Percentiles rank a stretch among this genome's conserved stretches.
These are phyloP conservation scores for Andrena cerasifolii DNA, from an alignment of 1,140 invertebrate species.

Conservation along the genomic window DNA sequence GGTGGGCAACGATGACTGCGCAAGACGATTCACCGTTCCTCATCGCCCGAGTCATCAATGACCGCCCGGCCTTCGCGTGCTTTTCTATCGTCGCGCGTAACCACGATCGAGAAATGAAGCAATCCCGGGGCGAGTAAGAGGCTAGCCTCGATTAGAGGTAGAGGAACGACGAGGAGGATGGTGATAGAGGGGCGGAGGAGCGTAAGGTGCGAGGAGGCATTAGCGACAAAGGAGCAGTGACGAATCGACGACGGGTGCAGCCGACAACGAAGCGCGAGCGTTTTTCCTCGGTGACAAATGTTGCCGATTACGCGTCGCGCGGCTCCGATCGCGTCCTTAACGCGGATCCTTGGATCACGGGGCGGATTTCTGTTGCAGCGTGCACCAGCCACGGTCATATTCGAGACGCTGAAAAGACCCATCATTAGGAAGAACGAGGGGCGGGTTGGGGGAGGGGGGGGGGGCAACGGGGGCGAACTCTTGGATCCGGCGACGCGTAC, in stretches of 20 bases:
- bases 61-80: conserved; percentile 46
- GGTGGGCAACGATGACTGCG: conserved; percentile 12
- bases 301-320: conserved; percentile 64
- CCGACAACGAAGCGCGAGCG: conserved; percentile 58
- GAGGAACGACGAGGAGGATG: background rate
- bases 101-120: background rate
- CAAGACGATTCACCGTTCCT: conserved; percentile 22
- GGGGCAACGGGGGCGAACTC: no score
- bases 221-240: conserved; percentile 64
- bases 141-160: conserved; percentile 2
- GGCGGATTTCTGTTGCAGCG: conserved; percentile 24
- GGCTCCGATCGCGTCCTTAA: conserved; percentile 70
- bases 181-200: conserved; percentile 24
- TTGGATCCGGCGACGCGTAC: background rate
- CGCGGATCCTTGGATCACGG: conserved; percentile 4
- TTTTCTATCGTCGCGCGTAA: conserved; percentile 7
- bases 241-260: conserved; percentile 65
- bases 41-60: conserved; percentile 36
- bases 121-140: background rate
- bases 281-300: conserved; percentile 74
- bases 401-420: conserved; percentile 30
- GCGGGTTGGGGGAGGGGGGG: no score
- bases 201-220: conserved; percentile 46
- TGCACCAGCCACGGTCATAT: conserved; percentile 43
- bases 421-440: no score